Conservation (phyloP, 2,797 vertebrate species). For the Fringilla coelebs region DNA sequence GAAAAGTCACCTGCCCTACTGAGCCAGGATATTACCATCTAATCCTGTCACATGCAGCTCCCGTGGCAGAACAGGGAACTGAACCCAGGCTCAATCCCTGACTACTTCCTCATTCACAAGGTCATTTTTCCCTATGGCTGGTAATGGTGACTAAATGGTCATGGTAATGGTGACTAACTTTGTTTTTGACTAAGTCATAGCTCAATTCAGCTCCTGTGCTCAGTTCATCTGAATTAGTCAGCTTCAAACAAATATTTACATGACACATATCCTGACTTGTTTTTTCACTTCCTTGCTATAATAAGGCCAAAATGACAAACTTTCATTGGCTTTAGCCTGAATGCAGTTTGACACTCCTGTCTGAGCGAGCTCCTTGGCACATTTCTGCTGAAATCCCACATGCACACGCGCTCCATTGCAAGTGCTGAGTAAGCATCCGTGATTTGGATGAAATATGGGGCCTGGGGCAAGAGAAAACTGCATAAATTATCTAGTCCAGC, state of each 20-base stretch:
- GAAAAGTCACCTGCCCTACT: background rate
- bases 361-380: background rate
- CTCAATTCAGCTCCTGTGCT: background rate
- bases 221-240: background rate
- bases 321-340: background rate
- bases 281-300: background rate
- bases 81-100: background rate
- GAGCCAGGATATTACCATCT: background rate
- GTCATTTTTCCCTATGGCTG: background rate
- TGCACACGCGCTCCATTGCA: fast-evolving
- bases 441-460: slow-evolving; percentile 44
- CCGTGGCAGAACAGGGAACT: background rate
- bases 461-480: slow-evolving; percentile 21
- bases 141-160: background rate
- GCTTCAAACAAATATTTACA: background rate
- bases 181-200: background rate
- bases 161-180: background rate
- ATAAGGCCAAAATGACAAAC: background rate
- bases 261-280: background rate
- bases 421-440: slow-evolving; percentile 58
- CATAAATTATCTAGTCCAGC: slow-evolving; percentile 1
- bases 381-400: background rate
- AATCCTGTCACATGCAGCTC: background rate
- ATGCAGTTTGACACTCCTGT: background rate
- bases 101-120: background rate